These are phyloP conservation scores for Eptesicus fuscus DNA, from an alignment of 2,113 vertebrate genomes.

Conservation along the genomic window DNA sequence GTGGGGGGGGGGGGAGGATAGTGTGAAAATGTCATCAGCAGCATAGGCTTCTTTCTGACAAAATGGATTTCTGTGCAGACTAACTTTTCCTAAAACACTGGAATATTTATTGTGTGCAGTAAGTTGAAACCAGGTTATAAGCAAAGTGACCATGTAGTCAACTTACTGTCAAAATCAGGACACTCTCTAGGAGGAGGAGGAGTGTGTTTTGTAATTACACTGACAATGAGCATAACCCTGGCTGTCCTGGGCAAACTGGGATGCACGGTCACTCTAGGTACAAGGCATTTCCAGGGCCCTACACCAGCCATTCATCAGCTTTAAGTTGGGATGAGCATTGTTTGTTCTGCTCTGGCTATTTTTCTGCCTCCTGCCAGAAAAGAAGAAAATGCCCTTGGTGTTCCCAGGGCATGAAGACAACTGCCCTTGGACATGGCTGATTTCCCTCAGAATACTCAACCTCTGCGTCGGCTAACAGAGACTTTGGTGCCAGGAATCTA, in stretches of 20 bases:
- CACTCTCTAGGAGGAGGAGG: not conserved
- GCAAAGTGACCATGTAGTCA: not conserved
- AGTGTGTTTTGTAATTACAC: not conserved
- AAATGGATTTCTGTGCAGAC: not conserved
- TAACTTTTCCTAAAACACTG: not conserved
- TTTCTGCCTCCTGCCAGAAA: not conserved
- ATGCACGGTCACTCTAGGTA: not conserved
- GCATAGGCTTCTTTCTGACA: not conserved
- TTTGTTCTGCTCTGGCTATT: not conserved
- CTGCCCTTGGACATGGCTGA: not conserved
- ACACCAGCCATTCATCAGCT: not conserved
- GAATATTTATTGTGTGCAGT: not conserved
- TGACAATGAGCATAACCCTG: not conserved
- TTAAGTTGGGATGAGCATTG: not conserved
- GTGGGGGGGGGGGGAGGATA: rapidly evolving
- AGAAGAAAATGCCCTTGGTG: not conserved
- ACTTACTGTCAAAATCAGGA: not conserved
- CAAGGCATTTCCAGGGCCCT: not conserved
- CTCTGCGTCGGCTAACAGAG: not conserved
- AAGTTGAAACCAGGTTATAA: not conserved
- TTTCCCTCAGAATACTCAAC: not conserved
- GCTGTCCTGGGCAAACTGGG: not conserved
- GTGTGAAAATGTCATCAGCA: not conserved
- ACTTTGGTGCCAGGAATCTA: not conserved
- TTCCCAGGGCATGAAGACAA: not conserved